Evolutionary conservation across 2,113 vertebrate genomes (phyloP).

Genomic region (Gambusia affinis): DNA sequence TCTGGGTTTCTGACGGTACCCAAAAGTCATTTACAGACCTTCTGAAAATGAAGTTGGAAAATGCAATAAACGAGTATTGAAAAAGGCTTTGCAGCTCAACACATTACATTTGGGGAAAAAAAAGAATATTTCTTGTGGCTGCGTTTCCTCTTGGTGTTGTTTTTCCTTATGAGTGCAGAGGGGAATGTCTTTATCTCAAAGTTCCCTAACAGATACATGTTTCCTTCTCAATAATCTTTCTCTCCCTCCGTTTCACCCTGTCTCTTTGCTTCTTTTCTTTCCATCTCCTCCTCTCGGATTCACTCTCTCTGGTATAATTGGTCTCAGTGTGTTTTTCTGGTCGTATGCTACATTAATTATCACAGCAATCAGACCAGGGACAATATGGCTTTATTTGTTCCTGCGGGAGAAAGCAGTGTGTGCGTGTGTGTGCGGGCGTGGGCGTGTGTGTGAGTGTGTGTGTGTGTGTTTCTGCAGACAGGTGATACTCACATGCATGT

Average conservation of each 20-base stretch:
- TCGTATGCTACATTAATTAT: constrained; percentile 73
- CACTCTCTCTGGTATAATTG: constrained; percentile 54
- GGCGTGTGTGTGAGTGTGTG: constrained; percentile 18
- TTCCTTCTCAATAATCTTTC: neutral
- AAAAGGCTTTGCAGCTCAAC: neutral
- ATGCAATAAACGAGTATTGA: no score
- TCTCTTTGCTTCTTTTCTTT: constrained; percentile 3
- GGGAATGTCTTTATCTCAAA: neutral
- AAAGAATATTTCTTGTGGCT: neutral
- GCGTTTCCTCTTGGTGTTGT: neutral
- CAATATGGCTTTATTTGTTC: constrained; percentile 75
- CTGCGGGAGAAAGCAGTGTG: constrained; percentile 38
- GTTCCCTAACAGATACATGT: neutral
- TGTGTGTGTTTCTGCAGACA: constrained; percentile 35
- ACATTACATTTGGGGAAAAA: neutral
- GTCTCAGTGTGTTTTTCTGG: constrained; percentile 63
- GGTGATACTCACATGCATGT: constrained; percentile 59
- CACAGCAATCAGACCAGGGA: constrained; percentile 64
- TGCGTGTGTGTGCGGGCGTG: constrained; percentile 25
- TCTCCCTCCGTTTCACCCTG: neutral
- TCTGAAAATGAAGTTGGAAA: no score
- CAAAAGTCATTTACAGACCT: no score
- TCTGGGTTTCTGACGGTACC: no score
- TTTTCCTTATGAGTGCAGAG: neutral
- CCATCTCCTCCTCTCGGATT: neutral